Evolutionary conservation across 2,113 vertebrate species (phyloP), one percentile per base, ranked within the genome.

Genomic region (Columba janthina): DNA sequence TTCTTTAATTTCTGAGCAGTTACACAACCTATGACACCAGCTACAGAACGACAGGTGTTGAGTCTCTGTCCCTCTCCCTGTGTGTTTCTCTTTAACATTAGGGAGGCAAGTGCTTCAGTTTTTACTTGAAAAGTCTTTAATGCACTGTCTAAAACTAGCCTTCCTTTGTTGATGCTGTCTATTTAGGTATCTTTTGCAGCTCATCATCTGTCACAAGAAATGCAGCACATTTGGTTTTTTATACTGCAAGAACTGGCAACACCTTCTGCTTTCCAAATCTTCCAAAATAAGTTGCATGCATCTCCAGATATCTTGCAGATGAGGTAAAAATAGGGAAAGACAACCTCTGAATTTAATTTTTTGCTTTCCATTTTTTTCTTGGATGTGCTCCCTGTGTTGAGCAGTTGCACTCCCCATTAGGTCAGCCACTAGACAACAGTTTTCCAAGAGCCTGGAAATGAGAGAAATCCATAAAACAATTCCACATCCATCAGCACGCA

Each of bases 81-180:
- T 38, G 18, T 50, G 15, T 46, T 26, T 74, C 66, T 87, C 56
- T 86, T 65, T 78, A 76, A 51, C 5, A 46, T 61, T 21, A 82
- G 21, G 36, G 66, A 90, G 72, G 36, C 12, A n/a, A 83, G 24
- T 38, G 60, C 79, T 91, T 92, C 57, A 73, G 28, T 51, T 89
- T 91, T 61, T 70, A 53, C 53, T 79, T 89, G 40, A 92, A 82
- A 93, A 93, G 80, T 95, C 73, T 92, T 95, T 74, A 94, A 79
- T 78, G 92, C 89, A 97, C 61, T 24, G 8, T 83, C 85, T 97
- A 96, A 97, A 97, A 78, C 66, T 92, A 97, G 31, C 48, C 38
- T 66, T 32, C 75, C 29, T 91, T 46, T 88, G 90, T 42, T 6
- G 3, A 86, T 0, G 5, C 62, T 73, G 69, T 93, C 94, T 97